Conservation (phyloP, 2,888 invertebrate genomes). For the Heteropelma amictum region DNA sequence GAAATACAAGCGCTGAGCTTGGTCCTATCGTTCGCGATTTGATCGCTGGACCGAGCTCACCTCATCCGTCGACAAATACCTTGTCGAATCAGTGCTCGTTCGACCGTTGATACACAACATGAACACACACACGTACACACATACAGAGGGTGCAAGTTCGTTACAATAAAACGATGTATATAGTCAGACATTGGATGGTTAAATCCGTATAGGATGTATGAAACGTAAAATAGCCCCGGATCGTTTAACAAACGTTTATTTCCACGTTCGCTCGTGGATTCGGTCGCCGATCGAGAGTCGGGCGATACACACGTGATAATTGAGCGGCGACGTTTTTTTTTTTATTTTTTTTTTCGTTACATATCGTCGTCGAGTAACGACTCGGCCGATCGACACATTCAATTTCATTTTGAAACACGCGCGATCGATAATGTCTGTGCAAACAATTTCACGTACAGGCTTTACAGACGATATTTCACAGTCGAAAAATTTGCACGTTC, state of each 20-base stretch:
- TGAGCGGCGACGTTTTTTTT: conserved; percentile 44
- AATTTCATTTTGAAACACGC: conserved; percentile 40
- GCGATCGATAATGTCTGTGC: neutral
- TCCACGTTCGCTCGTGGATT: conserved; percentile 21
- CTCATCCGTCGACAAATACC: conserved; percentile 46
- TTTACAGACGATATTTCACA: no score
- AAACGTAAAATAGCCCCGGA: conserved; percentile 1
- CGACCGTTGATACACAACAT: conserved; percentile 23
- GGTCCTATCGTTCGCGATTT: conserved; percentile 14
- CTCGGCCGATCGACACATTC: conserved; percentile 36
- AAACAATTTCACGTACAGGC: no score
- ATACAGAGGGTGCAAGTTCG: conserved; percentile 15
- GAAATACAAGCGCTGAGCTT: neutral
- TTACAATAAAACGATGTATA: conserved; percentile 22
- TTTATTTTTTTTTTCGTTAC: neutral
- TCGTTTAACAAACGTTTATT: conserved; percentile 51
- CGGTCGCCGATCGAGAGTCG: conserved; percentile 10
- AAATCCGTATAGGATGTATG: conserved; percentile 4
- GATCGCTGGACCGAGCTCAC: conserved; percentile 9
- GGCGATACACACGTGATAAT: conserved; percentile 41
- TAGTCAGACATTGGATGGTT: neutral
- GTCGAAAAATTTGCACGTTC: neutral
- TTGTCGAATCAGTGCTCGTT: conserved; percentile 39
- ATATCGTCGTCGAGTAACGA: conserved; percentile 47
- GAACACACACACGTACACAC: no score